phyloP scores from a whole-genome alignment of 2,888 invertebrate species.

The Tiliacea aurago region DNA sequence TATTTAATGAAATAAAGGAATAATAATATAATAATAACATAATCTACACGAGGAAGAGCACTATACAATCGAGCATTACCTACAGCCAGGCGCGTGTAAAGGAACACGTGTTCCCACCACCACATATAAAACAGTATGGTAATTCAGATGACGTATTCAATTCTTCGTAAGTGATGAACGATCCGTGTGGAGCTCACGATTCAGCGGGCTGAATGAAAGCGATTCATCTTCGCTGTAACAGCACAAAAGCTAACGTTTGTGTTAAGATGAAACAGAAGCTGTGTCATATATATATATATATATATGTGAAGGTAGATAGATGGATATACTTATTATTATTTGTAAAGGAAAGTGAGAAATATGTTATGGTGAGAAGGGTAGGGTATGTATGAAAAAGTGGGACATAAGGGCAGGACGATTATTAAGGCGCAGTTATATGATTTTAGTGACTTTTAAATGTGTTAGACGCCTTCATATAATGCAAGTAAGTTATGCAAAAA shows the following conservation, averaged over 20 bases:
- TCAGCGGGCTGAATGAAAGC: constrained; percentile 70
- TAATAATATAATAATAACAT: too few relatives aligned
- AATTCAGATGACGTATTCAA: constrained; percentile 68
- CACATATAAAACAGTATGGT: constrained; percentile 47
- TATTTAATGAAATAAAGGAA: too few relatives aligned
- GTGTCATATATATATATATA: not conserved
- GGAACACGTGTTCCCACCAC: constrained; percentile 29
- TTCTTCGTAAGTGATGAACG: constrained; percentile 73
- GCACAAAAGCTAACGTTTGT: constrained; percentile 51
- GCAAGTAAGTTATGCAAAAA: too few relatives aligned
- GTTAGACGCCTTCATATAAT: too few relatives aligned
- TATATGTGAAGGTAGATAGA: not conserved
- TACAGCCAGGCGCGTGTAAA: constrained; percentile 3
- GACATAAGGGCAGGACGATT: not conserved
- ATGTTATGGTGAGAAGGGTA: not conserved
- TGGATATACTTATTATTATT: not conserved
- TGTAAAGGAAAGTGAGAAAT: not conserved
- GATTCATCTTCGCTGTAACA: constrained; percentile 68
- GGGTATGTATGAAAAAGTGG: not conserved
- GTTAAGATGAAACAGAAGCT: constrained; percentile 46
- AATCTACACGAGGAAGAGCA: not conserved
- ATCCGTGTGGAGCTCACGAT: constrained; percentile 65
- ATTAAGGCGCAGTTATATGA: too few relatives aligned
- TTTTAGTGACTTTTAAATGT: too few relatives aligned
- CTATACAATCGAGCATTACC: constrained; percentile 1